These are phyloP conservation scores for Notiomystis cincta DNA, from an alignment of 2,113 vertebrate species.

Conservation along the genomic window DNA sequence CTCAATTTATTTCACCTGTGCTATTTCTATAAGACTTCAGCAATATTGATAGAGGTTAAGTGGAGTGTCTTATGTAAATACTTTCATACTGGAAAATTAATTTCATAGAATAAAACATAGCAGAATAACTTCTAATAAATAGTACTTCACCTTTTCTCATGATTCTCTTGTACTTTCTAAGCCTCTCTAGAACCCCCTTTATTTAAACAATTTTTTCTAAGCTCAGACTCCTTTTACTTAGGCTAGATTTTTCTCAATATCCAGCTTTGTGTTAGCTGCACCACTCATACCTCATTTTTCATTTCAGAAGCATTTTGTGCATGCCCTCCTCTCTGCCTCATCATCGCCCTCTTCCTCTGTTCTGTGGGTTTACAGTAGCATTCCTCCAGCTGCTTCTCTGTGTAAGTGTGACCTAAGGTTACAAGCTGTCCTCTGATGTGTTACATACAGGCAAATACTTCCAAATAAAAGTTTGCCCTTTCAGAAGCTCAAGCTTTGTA, in stretches of 20 bases:
- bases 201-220: not conserved
- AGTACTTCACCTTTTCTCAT: not conserved
- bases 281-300: not conserved
- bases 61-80: conserved; percentile 64
- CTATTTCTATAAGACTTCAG: conserved; percentile 51
- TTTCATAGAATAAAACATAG: conserved; percentile 56
- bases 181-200: not conserved
- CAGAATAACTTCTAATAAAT: conserved; percentile 53
- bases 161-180: conserved; percentile 1
- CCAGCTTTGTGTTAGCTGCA: not conserved
- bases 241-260: not conserved
- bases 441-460: not conserved
- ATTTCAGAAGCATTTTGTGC: not conserved
- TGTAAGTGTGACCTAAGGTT: not conserved
- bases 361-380: not conserved
- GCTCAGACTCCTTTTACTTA: not conserved
- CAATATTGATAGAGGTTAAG: conserved; percentile 31
- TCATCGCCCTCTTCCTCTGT: not conserved
- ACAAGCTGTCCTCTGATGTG: not conserved
- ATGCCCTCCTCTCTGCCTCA: not conserved
- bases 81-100: conserved; percentile 63
- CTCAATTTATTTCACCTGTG: conserved; percentile 12
- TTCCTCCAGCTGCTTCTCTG: not conserved
- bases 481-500: not conserved
- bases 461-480: not conserved